Conservation (phyloP, 1,140 invertebrate species). For the Mesaphorura yosii region DNA sequence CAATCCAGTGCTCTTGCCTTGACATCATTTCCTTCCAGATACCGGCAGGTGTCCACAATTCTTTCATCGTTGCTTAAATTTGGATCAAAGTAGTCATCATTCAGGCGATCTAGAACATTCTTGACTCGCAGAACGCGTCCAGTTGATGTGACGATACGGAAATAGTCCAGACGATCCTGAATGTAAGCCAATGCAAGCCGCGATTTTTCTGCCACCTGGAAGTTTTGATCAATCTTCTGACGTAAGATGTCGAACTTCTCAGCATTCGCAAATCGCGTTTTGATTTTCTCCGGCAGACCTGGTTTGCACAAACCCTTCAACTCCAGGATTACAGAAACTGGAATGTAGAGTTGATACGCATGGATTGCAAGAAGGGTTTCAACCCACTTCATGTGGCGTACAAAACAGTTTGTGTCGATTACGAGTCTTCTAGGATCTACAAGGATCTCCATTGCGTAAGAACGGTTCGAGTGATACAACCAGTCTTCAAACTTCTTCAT, state of each 20-base stretch:
- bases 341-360: constrained; percentile 8
- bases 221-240: constrained; percentile 2
- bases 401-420: constrained; percentile 24
- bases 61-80: constrained; percentile 16
- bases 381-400: constrained; percentile 2
- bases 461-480: not conserved
- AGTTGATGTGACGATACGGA: constrained; percentile 10
- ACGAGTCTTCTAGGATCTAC: constrained; percentile 11
- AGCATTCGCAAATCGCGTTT: constrained; percentile 2
- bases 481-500: not conserved
- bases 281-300: constrained; percentile 9
- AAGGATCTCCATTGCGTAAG: constrained; percentile 10
- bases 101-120: not conserved
- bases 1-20: constrained; percentile 1
- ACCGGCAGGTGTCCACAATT: constrained; percentile 18
- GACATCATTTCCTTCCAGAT: constrained; percentile 9
- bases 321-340: constrained; percentile 24
- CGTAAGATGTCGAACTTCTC: not conserved
- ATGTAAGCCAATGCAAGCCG: constrained; percentile 8
- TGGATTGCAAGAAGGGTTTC: not conserved
- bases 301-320: constrained; percentile 19
- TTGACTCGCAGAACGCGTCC: constrained; percentile 1
- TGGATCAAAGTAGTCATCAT: constrained; percentile 18
- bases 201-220: not conserved
- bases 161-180: not conserved